phyloP scores from a whole-genome alignment of 2,113 vertebrate genomes.

The Globicephala melas region DNA sequence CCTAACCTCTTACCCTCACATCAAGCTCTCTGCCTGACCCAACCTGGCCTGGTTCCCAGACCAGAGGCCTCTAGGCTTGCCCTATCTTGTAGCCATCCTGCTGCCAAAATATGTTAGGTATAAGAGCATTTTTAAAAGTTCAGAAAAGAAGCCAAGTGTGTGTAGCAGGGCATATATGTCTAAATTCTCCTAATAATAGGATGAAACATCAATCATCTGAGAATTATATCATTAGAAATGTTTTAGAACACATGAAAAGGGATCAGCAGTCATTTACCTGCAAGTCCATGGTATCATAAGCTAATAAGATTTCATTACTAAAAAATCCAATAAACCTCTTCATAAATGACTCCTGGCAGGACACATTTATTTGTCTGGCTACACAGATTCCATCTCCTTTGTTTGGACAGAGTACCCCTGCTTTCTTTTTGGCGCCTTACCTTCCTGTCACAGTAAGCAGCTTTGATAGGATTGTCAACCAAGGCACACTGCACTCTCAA shows the following conservation, averaged over 20 bases:
- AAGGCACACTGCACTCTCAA: neutral
- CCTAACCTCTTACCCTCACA: neutral
- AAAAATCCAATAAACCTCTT: conserved; percentile 15
- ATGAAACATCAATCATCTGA: neutral
- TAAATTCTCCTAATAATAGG: neutral
- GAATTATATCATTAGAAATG: neutral
- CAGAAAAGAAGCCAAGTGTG: neutral
- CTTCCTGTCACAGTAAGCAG: neutral
- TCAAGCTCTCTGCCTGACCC: neutral
- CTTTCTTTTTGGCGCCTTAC: neutral
- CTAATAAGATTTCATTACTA: neutral
- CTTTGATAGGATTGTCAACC: neutral
- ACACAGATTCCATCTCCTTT: neutral
- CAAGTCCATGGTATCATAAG: neutral
- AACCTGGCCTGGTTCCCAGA: conserved; percentile 23
- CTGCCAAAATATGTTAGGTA: neutral
- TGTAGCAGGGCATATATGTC: neutral
- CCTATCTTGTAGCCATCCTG: neutral
- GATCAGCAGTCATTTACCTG: neutral
- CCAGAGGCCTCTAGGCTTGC: neutral
- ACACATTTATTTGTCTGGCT: neutral
- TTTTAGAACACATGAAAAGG: neutral
- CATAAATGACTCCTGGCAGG: neutral
- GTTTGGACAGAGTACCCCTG: neutral
- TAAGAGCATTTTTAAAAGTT: neutral